Percentiles rank a stretch among this genome's conserved stretches.
Evolutionary conservation across 2,888 invertebrate species (phyloP).

Genomic region (Eupithecia subumbrata): DNA sequence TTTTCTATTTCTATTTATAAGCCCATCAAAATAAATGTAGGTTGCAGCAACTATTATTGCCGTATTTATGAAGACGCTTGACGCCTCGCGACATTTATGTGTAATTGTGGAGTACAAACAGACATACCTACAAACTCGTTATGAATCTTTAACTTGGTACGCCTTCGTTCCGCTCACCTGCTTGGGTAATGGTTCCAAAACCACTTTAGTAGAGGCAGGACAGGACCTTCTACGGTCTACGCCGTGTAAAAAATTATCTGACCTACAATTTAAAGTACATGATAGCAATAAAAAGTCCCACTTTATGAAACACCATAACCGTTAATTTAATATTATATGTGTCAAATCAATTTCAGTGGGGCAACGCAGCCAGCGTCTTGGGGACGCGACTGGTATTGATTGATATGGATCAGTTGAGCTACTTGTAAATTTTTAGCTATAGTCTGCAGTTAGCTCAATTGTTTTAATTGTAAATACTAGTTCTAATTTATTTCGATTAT

Average conservation of each 20-base stretch:
- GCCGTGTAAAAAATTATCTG: neutral
- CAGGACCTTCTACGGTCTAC: neutral
- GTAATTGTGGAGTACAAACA: conserved; percentile 58
- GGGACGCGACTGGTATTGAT: too few species aligned
- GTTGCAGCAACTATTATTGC: conserved; percentile 29
- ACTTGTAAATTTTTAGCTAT: too few species aligned
- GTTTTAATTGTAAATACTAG: too few species aligned
- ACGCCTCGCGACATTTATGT: conserved; percentile 70
- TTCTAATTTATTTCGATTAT: too few species aligned
- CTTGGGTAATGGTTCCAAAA: neutral
- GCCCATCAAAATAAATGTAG: conserved; percentile 16
- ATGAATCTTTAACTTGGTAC: conserved; percentile 34
- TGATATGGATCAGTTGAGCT: too few species aligned
- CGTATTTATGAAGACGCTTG: conserved; percentile 42
- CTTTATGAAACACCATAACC: neutral
- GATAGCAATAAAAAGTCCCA: neutral
- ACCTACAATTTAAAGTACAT: neutral
- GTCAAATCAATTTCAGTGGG: too few species aligned
- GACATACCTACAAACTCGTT: conserved; percentile 27
- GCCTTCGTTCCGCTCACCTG: neutral
- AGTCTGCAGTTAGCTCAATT: too few species aligned
- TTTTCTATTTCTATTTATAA: conserved; percentile 1
- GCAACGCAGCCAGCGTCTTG: too few species aligned
- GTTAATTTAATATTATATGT: neutral
- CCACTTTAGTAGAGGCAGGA: neutral